Evolutionary conservation across 2,888 invertebrate species (phyloP), one percentile per base, ranked within the genome.

Genomic region (Calameuta pallipes): DNA sequence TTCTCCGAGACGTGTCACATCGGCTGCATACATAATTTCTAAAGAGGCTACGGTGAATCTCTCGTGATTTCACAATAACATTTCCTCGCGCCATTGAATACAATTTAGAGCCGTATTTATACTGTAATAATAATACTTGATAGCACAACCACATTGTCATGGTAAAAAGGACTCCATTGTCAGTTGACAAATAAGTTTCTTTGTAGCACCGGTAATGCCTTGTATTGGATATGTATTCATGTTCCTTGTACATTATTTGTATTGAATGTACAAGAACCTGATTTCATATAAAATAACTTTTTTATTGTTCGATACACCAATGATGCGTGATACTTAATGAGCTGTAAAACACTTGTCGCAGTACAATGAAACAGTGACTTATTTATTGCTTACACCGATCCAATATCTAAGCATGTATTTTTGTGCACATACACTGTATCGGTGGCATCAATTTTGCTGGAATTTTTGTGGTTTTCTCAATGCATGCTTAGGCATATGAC

Each of bases 1-100:
- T 91, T 91, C 91, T 90, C 90, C 85, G 80, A 82, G 78, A 78
- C 82, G 82, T 83, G 83, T 86, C 86, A 81, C 86, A 81, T 83
- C 83, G 82, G 80, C 80, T 82, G 85, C 83, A 86, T 89, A 82
- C 81, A 81, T 87, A 87, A 88, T 87, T 85, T 56, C 70, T 81
- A 81, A 81, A 68, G 74, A 41, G 31, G 70, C 69, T 71, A 33
- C 31, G 13, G 15, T 34, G 31, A 71, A 31, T 71, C 71, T 34
- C 34, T 71, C 71, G 12, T 15, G 71, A 34, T 33, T 34, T 31
- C 34, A 71, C 34, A 71, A 71, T 33, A 9, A 9, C 12, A 34
- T 33, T 71, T 71, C 0, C 71, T 71, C 56, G 31, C 31, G 23
- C 13, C 71, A 31, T 71, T 33, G 31, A 9, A n/a, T 70, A 70